Evolutionary conservation across 2,113 vertebrate genomes (phyloP), one percentile per base, ranked within the genome.

Genomic region (Diglossa brunneiventris): DNA sequence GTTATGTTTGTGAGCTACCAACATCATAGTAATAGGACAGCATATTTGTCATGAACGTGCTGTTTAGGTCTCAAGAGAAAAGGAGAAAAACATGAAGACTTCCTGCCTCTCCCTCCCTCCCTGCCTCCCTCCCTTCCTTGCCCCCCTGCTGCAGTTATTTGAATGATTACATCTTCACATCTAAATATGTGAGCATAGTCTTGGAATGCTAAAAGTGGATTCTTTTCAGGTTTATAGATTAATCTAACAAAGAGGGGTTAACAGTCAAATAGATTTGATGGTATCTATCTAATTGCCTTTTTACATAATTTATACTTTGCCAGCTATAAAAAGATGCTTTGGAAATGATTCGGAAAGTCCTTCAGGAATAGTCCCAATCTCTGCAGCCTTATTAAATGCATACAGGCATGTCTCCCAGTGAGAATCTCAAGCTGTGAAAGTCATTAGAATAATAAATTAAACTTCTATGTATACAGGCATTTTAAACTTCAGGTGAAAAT

Each of bases 391-490:
- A 97, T 98, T 97, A 98, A 97, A 97, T 97, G 96, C 97, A 94
- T 93, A 96, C 96, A 97, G 87, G 55, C 94, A 85, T 96, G 93
- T 97, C 96, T 98, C 96, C 97, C 97, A 95, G 97, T 91, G 97
- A 98, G 97, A 97, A 95, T 91, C 94, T 97, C 97, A 96, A 96
- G 97, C 98, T 98, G 98, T 97, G 97, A 97, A 97, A 98, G 96
- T 97, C 98, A 98, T 98, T 98, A 98, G 97, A 97, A 98, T 98
- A 98, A 98, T 98, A 98, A 98, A 98, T 98, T 98, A 98, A 96
- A 96, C 96, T 97, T 96, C 97, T 96, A 82, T 95, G 92, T 97
- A 92, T 73, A 86, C 92, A 97, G 94, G 92, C 94, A 89, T 95
- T 97, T 97, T 89, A 97, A 97, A 97, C 90, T 97, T 95, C 97